A percentile compares a stretch with the other conserved stretches of the same genome.
These are phyloP conservation scores for Aythya baeri DNA, from an alignment of 2,113 vertebrate genomes.

Conservation along the genomic window DNA sequence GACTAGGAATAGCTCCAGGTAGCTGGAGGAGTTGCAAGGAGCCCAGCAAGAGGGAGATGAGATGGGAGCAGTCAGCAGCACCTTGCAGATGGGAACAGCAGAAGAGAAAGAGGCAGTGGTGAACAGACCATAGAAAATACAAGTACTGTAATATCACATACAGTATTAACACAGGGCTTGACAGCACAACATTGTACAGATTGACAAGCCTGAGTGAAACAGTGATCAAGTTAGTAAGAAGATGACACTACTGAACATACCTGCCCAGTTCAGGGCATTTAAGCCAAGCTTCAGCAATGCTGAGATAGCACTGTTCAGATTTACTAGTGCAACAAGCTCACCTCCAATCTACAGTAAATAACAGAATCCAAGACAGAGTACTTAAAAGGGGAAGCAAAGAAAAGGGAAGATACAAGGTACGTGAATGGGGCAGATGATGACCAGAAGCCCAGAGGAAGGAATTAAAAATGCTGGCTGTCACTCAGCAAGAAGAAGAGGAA, in stretches of 20 bases:
- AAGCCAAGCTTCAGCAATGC: background rate
- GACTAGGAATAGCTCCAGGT: background rate
- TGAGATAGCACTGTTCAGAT: background rate
- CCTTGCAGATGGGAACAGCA: background rate
- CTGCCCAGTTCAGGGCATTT: background rate
- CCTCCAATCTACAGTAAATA: background rate
- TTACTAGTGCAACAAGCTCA: background rate
- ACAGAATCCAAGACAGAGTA: background rate
- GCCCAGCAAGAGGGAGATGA: background rate
- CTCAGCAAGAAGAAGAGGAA: background rate
- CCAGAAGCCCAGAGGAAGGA: background rate
- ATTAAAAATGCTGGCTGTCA: background rate
- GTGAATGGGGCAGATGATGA: background rate
- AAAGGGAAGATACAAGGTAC: background rate
- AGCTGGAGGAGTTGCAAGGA: background rate
- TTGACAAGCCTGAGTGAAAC: background rate
- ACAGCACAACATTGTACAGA: background rate
- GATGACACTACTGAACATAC: background rate
- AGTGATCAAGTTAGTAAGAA: background rate
- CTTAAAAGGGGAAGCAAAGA: background rate
- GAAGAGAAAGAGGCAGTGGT: background rate
- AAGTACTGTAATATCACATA: fast-evolving
- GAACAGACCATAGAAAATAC: background rate
- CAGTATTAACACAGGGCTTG: background rate
- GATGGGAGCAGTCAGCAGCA: background rate